These are phyloP conservation scores for Denticeps clupeoides DNA, from an alignment of 2,797 vertebrate genomes.

Conservation along the genomic window DNA sequence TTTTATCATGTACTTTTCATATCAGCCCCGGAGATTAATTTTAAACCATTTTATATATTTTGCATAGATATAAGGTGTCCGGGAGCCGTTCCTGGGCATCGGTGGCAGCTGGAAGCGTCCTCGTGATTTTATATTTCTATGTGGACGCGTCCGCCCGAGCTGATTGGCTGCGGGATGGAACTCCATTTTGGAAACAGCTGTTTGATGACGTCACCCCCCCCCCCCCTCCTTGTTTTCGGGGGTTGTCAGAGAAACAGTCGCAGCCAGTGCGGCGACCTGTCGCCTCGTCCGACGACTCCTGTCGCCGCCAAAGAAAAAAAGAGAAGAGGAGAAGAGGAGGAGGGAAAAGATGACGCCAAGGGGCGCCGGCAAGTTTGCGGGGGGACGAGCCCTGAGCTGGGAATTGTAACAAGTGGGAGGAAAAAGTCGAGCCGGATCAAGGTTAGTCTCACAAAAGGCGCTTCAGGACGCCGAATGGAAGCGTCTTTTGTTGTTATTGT, in stretches of 20 bases:
- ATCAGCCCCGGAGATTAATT: too few relatives aligned
- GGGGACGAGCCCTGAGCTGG: constrained; percentile 33
- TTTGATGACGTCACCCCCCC: constrained; percentile 51
- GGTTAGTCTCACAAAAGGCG: constrained; percentile 54
- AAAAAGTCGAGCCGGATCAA: constrained; percentile 47
- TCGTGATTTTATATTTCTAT: too few relatives aligned
- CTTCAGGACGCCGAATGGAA: not conserved
- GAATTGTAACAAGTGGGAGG: constrained; percentile 62
- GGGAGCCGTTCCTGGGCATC: too few relatives aligned
- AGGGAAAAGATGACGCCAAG: constrained; percentile 10
- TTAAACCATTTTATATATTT: too few relatives aligned
- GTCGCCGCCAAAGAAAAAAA: constrained; percentile 9
- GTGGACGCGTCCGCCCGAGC: constrained; percentile 30
- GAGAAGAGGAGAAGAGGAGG: too few relatives aligned
- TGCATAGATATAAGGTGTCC: too few relatives aligned
- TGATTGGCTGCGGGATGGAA: constrained; percentile 58
- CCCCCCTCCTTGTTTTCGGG: constrained; percentile 41
- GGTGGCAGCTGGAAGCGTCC: too few relatives aligned
- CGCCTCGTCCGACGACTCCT: not conserved
- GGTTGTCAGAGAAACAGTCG: constrained; percentile 28
- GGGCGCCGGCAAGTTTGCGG: constrained; percentile 38
- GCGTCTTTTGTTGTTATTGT: constrained; percentile 2
- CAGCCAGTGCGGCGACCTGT: not conserved
- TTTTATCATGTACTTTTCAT: too few relatives aligned
- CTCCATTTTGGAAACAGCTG: constrained; percentile 78